Conservation (phyloP, 2,888 invertebrate genomes). For the Adineta ricciae region DNA sequence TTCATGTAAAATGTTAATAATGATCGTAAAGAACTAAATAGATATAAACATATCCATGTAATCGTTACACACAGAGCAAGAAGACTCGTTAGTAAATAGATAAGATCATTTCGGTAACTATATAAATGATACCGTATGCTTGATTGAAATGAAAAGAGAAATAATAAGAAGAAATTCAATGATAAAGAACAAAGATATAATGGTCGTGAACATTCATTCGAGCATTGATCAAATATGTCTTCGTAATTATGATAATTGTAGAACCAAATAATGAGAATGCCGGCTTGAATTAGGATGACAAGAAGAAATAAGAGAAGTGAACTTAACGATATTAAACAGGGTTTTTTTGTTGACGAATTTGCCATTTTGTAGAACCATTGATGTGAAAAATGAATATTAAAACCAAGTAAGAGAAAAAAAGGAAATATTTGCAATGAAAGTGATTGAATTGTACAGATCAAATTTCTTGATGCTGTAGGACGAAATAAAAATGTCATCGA, state of each 20-base stretch:
- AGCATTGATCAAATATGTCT: background rate
- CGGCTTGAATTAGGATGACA: background rate
- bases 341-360: background rate
- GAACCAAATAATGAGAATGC: background rate
- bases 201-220: background rate
- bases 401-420: background rate
- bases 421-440: slow-evolving; percentile 5
- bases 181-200: slow-evolving; percentile 16
- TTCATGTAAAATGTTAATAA: background rate
- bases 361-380: background rate
- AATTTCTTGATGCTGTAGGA: background rate
- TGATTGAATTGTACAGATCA: background rate
- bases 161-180: background rate
- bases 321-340: background rate
- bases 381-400: background rate
- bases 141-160: slow-evolving; percentile 9
- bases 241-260: background rate
- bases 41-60: slow-evolving; percentile 12
- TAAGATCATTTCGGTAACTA: background rate
- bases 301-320: background rate
- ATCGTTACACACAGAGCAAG: background rate
- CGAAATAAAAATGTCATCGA: background rate
- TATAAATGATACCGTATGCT: slow-evolving; percentile 7
- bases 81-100: slow-evolving; percentile 17
- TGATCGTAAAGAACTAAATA: background rate